Percentiles rank a stretch among this genome's conserved stretches.
Evolutionary conservation across 35 echinoderm and acorn worm species (phyloP).

Genomic region (Ptychodera flava): DNA sequence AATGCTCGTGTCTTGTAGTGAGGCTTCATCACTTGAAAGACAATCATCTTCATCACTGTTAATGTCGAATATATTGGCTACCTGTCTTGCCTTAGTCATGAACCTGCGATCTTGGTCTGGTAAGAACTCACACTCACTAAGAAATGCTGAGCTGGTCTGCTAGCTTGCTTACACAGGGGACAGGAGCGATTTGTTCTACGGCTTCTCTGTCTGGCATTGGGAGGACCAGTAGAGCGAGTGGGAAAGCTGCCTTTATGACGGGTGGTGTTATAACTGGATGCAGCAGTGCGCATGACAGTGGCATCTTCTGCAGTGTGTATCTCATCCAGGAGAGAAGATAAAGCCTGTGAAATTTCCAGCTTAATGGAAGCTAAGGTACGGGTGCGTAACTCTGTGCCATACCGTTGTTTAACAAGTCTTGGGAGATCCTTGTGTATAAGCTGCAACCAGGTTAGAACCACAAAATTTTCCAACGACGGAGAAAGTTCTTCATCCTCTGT

Average conservation of each 20-base stretch:
- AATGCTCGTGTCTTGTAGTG: not conserved
- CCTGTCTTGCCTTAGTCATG: constrained; percentile 28
- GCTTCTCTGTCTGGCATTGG: not conserved
- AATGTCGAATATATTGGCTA: constrained; percentile 32
- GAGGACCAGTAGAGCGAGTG: not conserved
- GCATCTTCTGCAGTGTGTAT: not conserved
- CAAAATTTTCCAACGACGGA: constrained; percentile 14
- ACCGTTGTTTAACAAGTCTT: constrained; percentile 6
- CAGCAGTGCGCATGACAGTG: not conserved
- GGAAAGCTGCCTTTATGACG: not conserved
- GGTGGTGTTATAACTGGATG: not conserved
- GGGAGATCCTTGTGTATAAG: constrained; percentile 14
- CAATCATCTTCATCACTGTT: not conserved
- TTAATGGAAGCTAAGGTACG: constrained; percentile 10
- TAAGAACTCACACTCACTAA: constrained; percentile 47
- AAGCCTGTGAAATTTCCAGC: constrained; percentile 3
- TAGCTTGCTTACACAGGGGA: constrained; percentile 41
- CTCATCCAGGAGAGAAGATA: not conserved
- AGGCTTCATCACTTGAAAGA: not conserved
- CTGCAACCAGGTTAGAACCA: not conserved
- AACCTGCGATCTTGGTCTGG: constrained; percentile 35
- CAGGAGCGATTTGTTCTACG: constrained; percentile 3
- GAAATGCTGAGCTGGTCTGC: constrained; percentile 12
- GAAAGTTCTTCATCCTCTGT: constrained; percentile 11
- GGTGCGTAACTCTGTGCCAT: not conserved